These are phyloP conservation scores for Otolemur garnettii DNA, from an alignment of 2,113 vertebrate species.

Conservation along the genomic window DNA sequence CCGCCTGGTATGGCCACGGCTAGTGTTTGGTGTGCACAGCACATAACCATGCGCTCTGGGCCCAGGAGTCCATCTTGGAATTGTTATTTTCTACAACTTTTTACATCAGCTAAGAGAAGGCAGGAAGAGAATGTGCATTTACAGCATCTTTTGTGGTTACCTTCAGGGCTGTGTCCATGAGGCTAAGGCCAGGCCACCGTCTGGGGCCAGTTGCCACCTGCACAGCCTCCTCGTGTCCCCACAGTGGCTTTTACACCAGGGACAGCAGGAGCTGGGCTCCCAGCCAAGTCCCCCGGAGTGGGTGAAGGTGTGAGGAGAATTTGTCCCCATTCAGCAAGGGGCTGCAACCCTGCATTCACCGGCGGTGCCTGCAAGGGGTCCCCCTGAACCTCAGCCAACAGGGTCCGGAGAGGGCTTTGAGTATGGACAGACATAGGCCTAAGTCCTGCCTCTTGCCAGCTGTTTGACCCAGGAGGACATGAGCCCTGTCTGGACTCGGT, in stretches of 20 bases:
- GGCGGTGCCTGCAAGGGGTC: accelerated
- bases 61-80: neutral
- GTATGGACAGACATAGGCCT: no score
- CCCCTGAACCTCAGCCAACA: neutral
- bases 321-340: accelerated
- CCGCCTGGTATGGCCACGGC: no score
- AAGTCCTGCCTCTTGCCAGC: neutral
- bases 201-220: neutral
- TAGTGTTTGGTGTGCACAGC: no score
- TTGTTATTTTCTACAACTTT: neutral
- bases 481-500: neutral
- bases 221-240: no score
- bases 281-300: neutral
- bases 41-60: neutral
- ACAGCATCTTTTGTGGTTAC: neutral
- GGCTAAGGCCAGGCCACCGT: accelerated
- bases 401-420: neutral
- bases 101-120: neutral
- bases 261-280: no score
- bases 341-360: neutral
- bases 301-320: neutral
- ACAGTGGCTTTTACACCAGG: no score
- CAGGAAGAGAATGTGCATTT: neutral
- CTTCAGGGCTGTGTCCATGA: neutral
- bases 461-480: neutral